Base-by-base conservation (phyloP, 2,113 vertebrate species). In the Lota lota region DNA sequence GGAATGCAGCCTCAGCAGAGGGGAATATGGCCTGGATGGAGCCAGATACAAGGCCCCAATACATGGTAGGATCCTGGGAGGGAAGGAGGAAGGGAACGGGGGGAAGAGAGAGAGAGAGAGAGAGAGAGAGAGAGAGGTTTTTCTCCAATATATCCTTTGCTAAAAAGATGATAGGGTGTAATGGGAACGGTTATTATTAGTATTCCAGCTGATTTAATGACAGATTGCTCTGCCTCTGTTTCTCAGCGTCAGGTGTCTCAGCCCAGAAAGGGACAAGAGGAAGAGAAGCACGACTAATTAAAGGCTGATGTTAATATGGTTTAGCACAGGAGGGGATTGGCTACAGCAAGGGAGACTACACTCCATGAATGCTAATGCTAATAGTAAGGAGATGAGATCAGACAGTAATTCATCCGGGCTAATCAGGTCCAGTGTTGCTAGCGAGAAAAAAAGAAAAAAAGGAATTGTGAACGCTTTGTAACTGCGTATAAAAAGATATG, bases 281-380 rank as follows among this genome's bases (percentile, higher is more conserved):
- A 47, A 2, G 40, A 47, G 40, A 64, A 70, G 24, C 76, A 68
- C 51, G 66, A 59, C 68, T 72, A 81, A 84, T 84, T 76, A 84
- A 84, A 74, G 66, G 47, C 71, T 80, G 73, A 81, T 68, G 64
- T 70, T 83, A 81, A 79, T 72, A 69, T 78, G 71, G 70, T 74
- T 78, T 72, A 74, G 66, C 74, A 76, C 66, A 70, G 68, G 67
- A 72, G 63, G 16, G 64, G 82, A 81, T 83, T 83, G 74, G 66
- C 64, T 79, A 64, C 61, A 50, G 61, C 68, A 58, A 68, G 62
- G 53, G 40, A 58, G 36, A 64, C 50, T 58, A 56, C 60, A 58
- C 59, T 33, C 68, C 73, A 76, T 56, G 68, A 36, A 66, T 60
- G 63, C 70, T 80, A 75, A 83, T 78, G 63, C 24, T 66, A 47